Base-by-base conservation (phyloP, 2,888 invertebrate species). In the Leuctra nigra region DNA sequence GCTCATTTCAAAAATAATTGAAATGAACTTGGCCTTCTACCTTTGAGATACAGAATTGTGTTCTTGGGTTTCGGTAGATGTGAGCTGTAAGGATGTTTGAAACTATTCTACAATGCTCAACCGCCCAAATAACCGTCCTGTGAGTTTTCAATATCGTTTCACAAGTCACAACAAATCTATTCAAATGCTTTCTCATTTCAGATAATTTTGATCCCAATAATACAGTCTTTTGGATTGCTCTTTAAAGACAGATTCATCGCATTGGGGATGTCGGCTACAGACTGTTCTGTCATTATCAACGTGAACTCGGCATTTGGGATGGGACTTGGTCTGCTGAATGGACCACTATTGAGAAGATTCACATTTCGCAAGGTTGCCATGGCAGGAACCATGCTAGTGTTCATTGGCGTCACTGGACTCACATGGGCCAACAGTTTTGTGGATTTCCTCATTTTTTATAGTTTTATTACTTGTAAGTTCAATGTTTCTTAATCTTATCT, bases 231-330 rank as follows among this genome's bases (percentile, higher is more conserved):
- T 63, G 83, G 82, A n/a, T 72, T 86, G 54, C 73, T 86, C 23
- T 82, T 83, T 66, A 80, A 81, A 72, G 79, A 81, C 64, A 77
- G 77, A 3, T 83, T 85, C 63, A 69, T 68, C 1, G 73, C 75
- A 4, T 71, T 82, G 1, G 55, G 48, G 6, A 56, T 86, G 56
- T 72, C 78, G 13, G 79, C 80, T 1, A 81, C 81, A 0, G 78
- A 85, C 65, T 77, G 78, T 4, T 76, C 82, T 1, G 70, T 83
- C 20, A 79, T 86, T 44, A 78, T 85, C 54, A 83, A 80, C 63
- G 70, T 81, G 14, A 85, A 86, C 67, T 78, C 82, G 63, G 83
- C 84, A 18, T 78, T 83, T 63, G 83, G 84, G 7, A 83, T 85
- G 55, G 56, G 66, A 38, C 53, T 66, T 4, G 68, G 68, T 1